Evolutionary conservation across 2,888 invertebrate species (phyloP).

Genomic region (Rosalia funebris): DNA sequence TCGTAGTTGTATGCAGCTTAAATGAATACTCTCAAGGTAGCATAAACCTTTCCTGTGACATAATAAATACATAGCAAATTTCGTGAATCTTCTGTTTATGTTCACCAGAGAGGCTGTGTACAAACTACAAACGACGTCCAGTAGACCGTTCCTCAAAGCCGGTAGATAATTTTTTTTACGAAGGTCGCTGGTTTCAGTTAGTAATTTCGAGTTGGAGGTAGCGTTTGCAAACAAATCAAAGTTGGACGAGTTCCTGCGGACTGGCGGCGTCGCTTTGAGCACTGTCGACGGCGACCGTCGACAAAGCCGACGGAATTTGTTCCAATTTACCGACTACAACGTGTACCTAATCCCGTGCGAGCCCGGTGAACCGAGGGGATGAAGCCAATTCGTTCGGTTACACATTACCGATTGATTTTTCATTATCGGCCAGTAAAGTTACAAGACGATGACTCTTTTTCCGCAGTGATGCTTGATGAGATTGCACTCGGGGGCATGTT

Average conservation of each 20-base stretch:
- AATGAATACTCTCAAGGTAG: too few species aligned
- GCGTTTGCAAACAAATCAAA: conserved; percentile 31
- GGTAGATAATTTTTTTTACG: conserved; percentile 6
- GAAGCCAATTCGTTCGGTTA: conserved; percentile 16
- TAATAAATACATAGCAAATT: too few species aligned
- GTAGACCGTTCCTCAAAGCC: conserved; percentile 7
- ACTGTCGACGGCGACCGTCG: conserved; percentile 9
- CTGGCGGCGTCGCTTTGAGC: conserved; percentile 23
- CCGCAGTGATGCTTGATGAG: neutral
- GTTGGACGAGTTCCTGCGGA: conserved; percentile 21
- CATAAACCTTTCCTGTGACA: too few species aligned
- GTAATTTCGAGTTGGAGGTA: conserved; percentile 13
- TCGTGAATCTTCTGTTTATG: too few species aligned
- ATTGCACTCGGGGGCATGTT: conserved; percentile 6
- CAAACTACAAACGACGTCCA: too few species aligned
- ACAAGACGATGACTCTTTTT: neutral
- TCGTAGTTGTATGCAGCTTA: too few species aligned
- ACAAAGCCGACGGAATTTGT: conserved; percentile 33
- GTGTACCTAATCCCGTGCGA: conserved; percentile 29
- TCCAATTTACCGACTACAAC: conserved; percentile 35
- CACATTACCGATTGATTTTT: conserved; percentile 29
- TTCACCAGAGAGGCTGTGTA: too few species aligned
- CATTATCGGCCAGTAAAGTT: conserved; percentile 23
- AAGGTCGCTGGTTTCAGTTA: conserved; percentile 14
- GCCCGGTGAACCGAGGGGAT: conserved; percentile 16